Evolutionary conservation across 2,888 invertebrate species (phyloP), one percentile per base, ranked within the genome.

Genomic region (Caenorhabditis angaria): DNA sequence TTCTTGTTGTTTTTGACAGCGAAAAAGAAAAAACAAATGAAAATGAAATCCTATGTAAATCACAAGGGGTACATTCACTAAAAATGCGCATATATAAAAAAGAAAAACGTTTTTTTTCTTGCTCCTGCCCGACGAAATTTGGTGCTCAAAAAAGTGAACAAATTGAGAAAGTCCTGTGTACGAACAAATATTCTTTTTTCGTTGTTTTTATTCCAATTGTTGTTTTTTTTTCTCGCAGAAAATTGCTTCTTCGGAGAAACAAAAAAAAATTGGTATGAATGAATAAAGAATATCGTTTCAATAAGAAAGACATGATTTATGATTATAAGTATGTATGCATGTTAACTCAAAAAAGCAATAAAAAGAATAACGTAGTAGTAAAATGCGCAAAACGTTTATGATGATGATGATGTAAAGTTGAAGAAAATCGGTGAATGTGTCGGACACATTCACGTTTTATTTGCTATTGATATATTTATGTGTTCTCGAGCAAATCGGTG

Each of bases 1-100:
- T 41, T 18, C 3, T 18, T 18, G 6, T 41, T 41, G 41, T 6
- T 18, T 18, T 18, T 32, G 3, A 41, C 41, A 41, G 2, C 10
- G 18, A 18, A 41, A 14, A 41, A 41, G 6, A 14, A 14, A 41
- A 41, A 41, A 41, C 6, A 6, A 41, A 41, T 41, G 41, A 41
- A 41, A 41, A 41, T 41, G 41, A 41, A 41, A 41, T 41, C 41
- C 41, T 41, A 41, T 41, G 41, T 41, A 41, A 41, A 41, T 41
- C 41, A 41, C 6, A 41, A 41, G 41, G 41, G 41, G 41, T 41
- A 41, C 41, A 14, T 41, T 10, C 41, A 41, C 41, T 41, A 41
- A 41, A 41, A 41, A 41, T 41, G 41, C 41, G 41, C 41, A 41
- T 41, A 41, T 41, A 41, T 41, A 41, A 41, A 41, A 41, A 41